Evolutionary conservation across 2,113 vertebrate species (phyloP), one percentile per base, ranked within the genome.

Genomic region (Chitala chitala): DNA sequence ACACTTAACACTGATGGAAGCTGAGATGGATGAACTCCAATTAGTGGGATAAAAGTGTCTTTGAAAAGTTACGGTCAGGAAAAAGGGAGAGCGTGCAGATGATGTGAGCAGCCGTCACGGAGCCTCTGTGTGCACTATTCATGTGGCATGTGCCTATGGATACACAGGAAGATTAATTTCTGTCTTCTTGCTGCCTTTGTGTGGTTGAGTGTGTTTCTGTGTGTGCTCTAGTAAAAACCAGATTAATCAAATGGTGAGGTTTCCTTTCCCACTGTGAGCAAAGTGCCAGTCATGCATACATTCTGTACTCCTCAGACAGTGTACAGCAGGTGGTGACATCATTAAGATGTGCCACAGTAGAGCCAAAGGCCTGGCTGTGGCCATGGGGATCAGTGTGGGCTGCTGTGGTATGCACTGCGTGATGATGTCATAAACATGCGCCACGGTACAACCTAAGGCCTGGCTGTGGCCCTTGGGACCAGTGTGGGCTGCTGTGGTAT

Each of bases 1-100:
- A 73, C 85, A 84, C 88, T 84, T 83, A 81, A 86, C 81, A 84
- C 81, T 77, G 81, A 75, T 83, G 78, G 82, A 85, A 85, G 76
- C 82, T 87, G 76, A 83, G 76, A 84, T 84, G 82, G 55, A 72
- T n/a, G 71, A 44, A 29, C 6, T 44, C 71, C 53, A 33, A 17
- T 12, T 2, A 31, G 10, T n/a, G 29, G 42, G 22, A 22, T 29
- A 46, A 50, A 68, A 68, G 24, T 48, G 15, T 48, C 42, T 68
- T 44, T 68, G 44, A 50, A 68, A 68, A 68, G 22, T 48, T 26
- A 20, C 17, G 66, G 46, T 31, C 48, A 2, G 51, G 46, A 29
- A 51, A 10, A 69, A 36, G 61, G 38, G 63, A 22, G 42, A 8
- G 42, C 40, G 9, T 66, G 38, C 38, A 42, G 38, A 24, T n/a